Evolutionary conservation across 2,797 vertebrate species (phyloP).

Genomic region (Harpagifer antarcticus): DNA sequence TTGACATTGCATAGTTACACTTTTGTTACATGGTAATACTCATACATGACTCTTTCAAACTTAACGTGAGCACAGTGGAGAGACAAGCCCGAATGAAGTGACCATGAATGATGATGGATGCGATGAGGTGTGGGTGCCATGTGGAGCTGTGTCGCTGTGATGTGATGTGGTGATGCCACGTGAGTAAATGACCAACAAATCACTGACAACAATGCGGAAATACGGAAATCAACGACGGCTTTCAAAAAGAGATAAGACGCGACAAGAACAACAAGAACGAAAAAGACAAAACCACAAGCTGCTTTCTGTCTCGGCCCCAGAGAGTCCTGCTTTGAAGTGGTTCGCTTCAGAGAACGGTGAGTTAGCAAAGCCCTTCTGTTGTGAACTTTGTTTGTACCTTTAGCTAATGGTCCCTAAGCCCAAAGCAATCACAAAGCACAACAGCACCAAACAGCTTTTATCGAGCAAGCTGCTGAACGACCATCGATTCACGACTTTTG

Average conservation of each 20-base stretch:
- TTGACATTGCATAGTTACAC: slow-evolving; percentile 62
- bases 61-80: slow-evolving; percentile 76
- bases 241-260: slow-evolving; percentile 59
- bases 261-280: slow-evolving; percentile 53
- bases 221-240: slow-evolving; percentile 76
- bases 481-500: slow-evolving; percentile 38
- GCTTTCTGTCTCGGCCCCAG: slow-evolving; percentile 69
- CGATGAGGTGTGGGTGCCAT: slow-evolving; percentile 66
- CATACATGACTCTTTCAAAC: slow-evolving; percentile 67
- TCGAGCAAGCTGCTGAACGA: slow-evolving; percentile 38
- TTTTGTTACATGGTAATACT: slow-evolving; percentile 65
- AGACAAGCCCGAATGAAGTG: slow-evolving; percentile 76
- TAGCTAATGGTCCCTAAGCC: slow-evolving; percentile 53
- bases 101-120: slow-evolving; percentile 69
- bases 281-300: slow-evolving; percentile 75
- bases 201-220: slow-evolving; percentile 79
- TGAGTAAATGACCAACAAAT: slow-evolving; percentile 73
- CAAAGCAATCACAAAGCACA: slow-evolving; percentile 62
- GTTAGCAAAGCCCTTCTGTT: slow-evolving; percentile 60
- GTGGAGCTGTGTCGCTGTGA: slow-evolving; percentile 60
- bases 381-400: slow-evolving; percentile 58
- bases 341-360: slow-evolving; percentile 69
- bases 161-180: slow-evolving; percentile 65
- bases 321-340: slow-evolving; percentile 81
- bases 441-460: slow-evolving; percentile 37